Percentiles rank a stretch among this genome's conserved stretches.
phyloP scores from a whole-genome alignment of 2,797 vertebrate genomes.

The Xenopus petersii region DNA sequence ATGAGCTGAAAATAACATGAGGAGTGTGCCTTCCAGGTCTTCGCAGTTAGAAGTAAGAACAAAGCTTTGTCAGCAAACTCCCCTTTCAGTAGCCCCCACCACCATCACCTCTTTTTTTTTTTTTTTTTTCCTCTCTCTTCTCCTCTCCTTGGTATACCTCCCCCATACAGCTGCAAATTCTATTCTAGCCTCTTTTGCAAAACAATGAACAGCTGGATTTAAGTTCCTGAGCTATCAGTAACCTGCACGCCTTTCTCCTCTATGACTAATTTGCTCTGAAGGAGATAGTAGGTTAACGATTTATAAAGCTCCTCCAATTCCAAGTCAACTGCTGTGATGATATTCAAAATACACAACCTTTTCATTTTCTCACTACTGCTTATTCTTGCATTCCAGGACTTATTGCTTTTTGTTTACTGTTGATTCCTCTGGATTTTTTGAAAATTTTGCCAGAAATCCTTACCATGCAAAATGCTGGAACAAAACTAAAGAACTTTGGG shows the following conservation, averaged over 20 bases:
- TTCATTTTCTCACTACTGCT: background rate
- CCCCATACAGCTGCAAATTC: constrained; percentile 22
- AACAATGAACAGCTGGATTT: constrained; percentile 67
- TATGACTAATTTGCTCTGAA: constrained; percentile 29
- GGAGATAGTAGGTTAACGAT: constrained; percentile 32
- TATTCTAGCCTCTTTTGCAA: constrained; percentile 50
- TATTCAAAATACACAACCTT: constrained; percentile 11
- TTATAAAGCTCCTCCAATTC: constrained; percentile 24
- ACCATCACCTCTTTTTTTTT: constrained; percentile 37
- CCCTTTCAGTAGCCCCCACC: constrained; percentile 46
- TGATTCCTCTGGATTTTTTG: too few species aligned
- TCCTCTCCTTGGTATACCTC: constrained; percentile 35
- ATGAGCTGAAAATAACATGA: constrained; percentile 92
- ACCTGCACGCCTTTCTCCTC: constrained; percentile 53
- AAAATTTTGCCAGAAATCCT: too few species aligned
- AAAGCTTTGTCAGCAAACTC: constrained; percentile 76
- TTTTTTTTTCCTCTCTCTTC: constrained; percentile 22
- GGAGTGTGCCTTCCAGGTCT: constrained; percentile 85
- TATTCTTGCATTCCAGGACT: background rate
- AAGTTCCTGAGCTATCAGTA: constrained; percentile 66
- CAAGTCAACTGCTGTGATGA: constrained; percentile 24
- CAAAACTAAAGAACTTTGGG: too few species aligned
- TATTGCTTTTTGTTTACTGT: background rate
- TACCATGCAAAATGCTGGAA: too few species aligned
- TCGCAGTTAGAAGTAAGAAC: constrained; percentile 77